Evolutionary conservation across 2,113 vertebrate species (phyloP).

Genomic region (Echinops telfairi): DNA sequence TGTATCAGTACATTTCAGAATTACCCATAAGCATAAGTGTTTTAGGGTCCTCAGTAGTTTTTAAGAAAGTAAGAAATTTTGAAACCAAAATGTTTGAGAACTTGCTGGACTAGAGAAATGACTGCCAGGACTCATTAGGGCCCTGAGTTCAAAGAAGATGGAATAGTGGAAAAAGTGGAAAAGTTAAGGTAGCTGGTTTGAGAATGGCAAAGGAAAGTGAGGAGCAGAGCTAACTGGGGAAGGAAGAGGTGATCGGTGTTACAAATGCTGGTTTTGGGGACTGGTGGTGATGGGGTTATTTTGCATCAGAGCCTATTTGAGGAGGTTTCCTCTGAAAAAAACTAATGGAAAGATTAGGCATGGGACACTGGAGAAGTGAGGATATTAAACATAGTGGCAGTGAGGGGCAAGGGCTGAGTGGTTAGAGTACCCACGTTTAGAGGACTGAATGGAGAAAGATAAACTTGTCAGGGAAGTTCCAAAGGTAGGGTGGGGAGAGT

Average conservation of each 20-base stretch:
- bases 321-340: neutral
- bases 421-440: neutral
- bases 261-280: neutral
- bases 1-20: neutral
- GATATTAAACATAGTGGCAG: too few relatives aligned
- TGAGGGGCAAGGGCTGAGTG: neutral
- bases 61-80: constrained; percentile 3
- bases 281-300: neutral
- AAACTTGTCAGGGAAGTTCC: neutral
- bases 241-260: neutral
- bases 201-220: neutral
- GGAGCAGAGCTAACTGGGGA: neutral
- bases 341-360: neutral
- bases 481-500: neutral
- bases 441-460: neutral
- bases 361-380: neutral
- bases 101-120: neutral
- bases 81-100: neutral
- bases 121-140: neutral
- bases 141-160: neutral
- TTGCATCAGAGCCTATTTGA: neutral
- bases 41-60: neutral
- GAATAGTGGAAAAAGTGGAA: neutral
- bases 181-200: neutral
- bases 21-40: neutral